Evolutionary conservation across 2,113 vertebrate species (phyloP), one percentile per base, ranked within the genome.

Genomic region (Myxocyprinus asiaticus): DNA sequence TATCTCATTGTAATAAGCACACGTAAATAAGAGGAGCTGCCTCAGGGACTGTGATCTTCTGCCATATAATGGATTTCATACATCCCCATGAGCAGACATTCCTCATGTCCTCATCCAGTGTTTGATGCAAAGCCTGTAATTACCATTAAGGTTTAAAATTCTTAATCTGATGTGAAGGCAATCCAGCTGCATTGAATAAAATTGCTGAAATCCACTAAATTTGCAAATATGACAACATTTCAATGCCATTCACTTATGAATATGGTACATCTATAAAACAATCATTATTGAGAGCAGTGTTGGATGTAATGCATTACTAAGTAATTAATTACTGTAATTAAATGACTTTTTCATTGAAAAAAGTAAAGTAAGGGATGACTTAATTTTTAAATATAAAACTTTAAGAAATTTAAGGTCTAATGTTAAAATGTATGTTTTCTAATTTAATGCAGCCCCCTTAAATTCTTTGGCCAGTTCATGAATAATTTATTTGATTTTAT

Each of bases 101-200:
- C 7, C 22, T 76, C 48, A 10, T 43, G 73, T 76, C 48, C 22
- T 76, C 61, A 55, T 76, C 22, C 47, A 53, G n/a, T 7, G 9
- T 76, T 76, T 76, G 73, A 62, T 76, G 73, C 73, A 76, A 76
- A 76, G 61, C 62, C 48, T 76, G 8, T 76, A 76, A 76, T 44
- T 61, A 65, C 73, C 61, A 76, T 76, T 76, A 65, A 42, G 48
- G 61, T 76, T 64, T 76, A 5, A 64, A 76, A 64, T 76, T 61
- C 48, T 48, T 22, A 1, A 2, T 76, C 73, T 9, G 12, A 65
- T 65, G 17, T 51, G 14, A 17, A 76, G 61, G 22, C 73, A 44
- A 55, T 76, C 44, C 61, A 51, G 72, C 12, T 7, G 73, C 12
- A 55, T 58, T 64, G 73, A 76, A 64, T 76, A 51, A n/a, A 75